These are phyloP conservation scores for Zosterops lateralis DNA, from an alignment of 2,113 vertebrate genomes.

Conservation along the genomic window DNA sequence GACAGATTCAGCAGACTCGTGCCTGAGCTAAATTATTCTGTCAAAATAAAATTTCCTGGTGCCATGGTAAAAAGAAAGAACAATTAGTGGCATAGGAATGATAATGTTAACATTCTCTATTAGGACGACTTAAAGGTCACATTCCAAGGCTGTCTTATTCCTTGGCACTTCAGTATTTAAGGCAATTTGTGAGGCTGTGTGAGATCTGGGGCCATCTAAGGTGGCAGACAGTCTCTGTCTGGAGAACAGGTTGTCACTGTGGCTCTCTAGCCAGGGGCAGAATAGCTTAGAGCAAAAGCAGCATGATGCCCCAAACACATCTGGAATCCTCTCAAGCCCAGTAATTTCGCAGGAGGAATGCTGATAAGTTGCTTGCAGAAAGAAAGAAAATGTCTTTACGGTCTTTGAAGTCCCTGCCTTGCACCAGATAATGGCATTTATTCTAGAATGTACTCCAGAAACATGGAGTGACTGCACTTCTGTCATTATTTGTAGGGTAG, in stretches of 20 bases:
- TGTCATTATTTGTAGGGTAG: neutral
- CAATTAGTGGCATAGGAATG: neutral
- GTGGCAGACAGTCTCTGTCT: neutral
- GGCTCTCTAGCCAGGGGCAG: neutral
- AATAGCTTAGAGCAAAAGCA: slow-evolving; percentile 8
- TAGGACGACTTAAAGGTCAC: neutral
- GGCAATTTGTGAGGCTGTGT: neutral
- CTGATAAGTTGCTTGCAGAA: neutral
- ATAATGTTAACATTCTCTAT: neutral
- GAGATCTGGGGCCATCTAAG: neutral
- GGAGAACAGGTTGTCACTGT: slow-evolving; percentile 10
- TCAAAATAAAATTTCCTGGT: neutral
- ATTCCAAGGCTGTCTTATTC: neutral
- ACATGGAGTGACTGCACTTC: neutral
- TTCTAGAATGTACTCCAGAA: neutral
- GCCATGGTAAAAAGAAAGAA: neutral
- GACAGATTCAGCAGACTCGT: neutral
- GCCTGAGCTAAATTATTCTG: neutral
- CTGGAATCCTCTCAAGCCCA: neutral
- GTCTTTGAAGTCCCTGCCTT: neutral
- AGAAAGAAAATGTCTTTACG: neutral
- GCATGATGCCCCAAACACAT: slow-evolving; percentile 6
- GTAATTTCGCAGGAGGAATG: neutral
- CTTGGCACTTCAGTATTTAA: neutral
- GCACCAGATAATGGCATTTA: neutral